Evolutionary conservation across 2,797 vertebrate species (phyloP).

Genomic region (Myotis myotis): DNA sequence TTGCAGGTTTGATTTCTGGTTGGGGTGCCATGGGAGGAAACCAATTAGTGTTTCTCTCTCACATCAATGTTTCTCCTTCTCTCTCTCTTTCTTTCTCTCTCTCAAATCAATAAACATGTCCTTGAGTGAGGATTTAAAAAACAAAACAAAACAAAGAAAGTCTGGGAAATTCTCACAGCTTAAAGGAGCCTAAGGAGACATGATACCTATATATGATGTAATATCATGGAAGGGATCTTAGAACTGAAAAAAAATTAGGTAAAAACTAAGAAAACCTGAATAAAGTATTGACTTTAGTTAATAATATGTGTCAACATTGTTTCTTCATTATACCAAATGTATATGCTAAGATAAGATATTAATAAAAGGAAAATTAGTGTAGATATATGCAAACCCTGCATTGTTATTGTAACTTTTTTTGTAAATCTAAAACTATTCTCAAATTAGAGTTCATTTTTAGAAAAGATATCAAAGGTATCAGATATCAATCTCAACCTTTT

Average conservation of each 20-base stretch:
- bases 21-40: background rate
- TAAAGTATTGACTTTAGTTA: background rate
- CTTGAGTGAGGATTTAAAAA: background rate
- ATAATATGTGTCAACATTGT: background rate
- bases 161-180: background rate
- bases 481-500: background rate
- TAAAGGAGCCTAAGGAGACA: background rate
- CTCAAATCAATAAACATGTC: background rate
- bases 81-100: background rate
- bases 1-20: background rate
- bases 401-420: background rate
- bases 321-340: background rate
- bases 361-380: background rate
- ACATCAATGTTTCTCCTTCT: background rate
- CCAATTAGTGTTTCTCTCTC: background rate
- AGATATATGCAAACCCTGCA: background rate
- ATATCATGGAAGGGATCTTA: background rate
- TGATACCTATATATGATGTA: background rate
- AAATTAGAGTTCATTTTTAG: background rate
- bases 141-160: background rate
- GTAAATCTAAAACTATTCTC: background rate
- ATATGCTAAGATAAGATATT: background rate
- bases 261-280: background rate
- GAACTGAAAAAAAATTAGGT: background rate
- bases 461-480: background rate